A percentile compares a stretch with the other conserved stretches of the same genome.
These are phyloP conservation scores for Hermodice carunculata DNA, from an alignment of 2,888 invertebrate species.

Conservation along the genomic window DNA sequence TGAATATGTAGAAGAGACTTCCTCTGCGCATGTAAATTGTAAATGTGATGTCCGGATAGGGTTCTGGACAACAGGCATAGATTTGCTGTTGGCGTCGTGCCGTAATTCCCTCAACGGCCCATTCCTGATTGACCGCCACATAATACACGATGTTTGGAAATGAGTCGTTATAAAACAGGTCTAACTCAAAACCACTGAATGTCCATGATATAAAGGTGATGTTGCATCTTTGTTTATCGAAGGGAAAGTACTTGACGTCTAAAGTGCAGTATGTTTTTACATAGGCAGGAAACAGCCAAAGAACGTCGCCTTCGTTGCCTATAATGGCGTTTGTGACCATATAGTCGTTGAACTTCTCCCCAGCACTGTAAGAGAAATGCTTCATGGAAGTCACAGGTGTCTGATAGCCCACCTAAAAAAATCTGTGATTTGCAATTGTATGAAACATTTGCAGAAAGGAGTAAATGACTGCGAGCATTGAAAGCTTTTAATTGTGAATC, in stretches of 20 bases:
- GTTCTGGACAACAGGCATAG: conserved; percentile 51
- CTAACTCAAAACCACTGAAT: conserved; percentile 69
- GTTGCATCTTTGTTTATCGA: conserved; percentile 71
- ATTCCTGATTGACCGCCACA: conserved; percentile 89
- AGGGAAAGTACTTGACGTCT: conserved; percentile 72
- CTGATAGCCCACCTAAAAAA: no score
- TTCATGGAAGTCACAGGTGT: no score
- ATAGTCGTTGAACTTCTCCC: conserved; percentile 50
- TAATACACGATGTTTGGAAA: conserved; percentile 70
- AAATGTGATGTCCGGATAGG: conserved; percentile 53
- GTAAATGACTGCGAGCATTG: no score
- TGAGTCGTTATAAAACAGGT: conserved; percentile 39
- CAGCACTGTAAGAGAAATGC: conserved; percentile 41
- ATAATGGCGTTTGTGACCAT: conserved; percentile 72
- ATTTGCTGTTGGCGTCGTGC: conserved; percentile 39
- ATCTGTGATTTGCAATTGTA: no score
- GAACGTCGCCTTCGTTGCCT: conserved; percentile 70
- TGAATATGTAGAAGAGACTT: conserved; percentile 52
- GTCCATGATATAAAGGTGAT: conserved; percentile 73
- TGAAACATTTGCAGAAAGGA: no score
- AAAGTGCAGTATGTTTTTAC: conserved; percentile 72
- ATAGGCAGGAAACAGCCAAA: conserved; percentile 72
- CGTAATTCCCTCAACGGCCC: conserved; percentile 46
- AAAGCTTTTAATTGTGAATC: no score
- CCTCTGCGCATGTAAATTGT: conserved; percentile 50